Conservation (phyloP, 2,888 invertebrate species). For the Ferrisia virgata region DNA sequence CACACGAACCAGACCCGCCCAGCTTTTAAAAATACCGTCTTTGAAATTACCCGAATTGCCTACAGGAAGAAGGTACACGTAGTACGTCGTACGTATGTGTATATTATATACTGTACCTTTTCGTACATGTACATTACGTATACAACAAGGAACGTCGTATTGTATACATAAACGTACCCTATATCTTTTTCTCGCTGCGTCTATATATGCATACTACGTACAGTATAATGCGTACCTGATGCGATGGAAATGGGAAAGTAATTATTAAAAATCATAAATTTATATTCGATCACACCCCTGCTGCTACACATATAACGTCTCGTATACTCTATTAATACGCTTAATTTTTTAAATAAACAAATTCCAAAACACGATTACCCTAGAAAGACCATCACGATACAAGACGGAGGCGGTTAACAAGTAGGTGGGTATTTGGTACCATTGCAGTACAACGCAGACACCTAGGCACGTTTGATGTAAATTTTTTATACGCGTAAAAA, state of each 20-base stretch:
- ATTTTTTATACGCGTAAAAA: no score
- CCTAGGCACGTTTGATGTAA: no score
- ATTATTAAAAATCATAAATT: conserved; percentile 25
- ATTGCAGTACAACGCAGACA: no score
- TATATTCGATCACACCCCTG: not conserved
- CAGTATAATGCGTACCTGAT: not conserved
- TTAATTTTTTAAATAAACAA: not conserved
- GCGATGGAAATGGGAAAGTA: not conserved
- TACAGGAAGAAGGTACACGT: not conserved
- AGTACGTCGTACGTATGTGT: not conserved
- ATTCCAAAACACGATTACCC: not conserved
- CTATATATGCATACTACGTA: not conserved
- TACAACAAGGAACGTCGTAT: no score
- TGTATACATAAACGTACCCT: not conserved
- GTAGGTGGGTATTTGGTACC: no score
- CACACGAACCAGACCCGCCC: conserved; percentile 22
- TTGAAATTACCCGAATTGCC: conserved; percentile 26
- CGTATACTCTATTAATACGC: not conserved
- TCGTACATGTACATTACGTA: no score
- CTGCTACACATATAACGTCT: not conserved
- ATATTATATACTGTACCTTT: not conserved
- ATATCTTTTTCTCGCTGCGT: not conserved
- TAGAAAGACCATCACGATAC: no score
- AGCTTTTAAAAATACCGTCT: conserved; percentile 25
- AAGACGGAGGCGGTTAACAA: no score